A percentile compares a stretch with the other conserved stretches of the same genome.
Evolutionary conservation across 2,113 vertebrate genomes (phyloP).

Genomic region (Myotis yumanensis): DNA sequence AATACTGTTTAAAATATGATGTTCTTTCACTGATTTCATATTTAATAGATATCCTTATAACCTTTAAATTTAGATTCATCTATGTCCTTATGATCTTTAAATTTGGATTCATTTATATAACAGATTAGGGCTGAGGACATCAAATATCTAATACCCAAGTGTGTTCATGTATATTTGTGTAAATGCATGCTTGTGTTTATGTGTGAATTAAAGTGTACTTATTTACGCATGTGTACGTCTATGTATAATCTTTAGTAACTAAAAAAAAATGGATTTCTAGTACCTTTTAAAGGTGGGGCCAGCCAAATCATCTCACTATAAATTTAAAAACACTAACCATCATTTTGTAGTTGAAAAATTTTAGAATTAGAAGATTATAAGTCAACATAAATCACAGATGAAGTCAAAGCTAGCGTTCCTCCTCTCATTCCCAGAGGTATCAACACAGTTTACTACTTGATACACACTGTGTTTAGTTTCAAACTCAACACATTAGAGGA

Average conservation of each 20-base stretch:
- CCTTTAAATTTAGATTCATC: background rate
- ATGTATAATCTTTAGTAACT: background rate
- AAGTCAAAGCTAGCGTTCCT: background rate
- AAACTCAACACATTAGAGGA: background rate
- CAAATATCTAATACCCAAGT: background rate
- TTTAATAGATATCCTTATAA: background rate
- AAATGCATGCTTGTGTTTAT: background rate
- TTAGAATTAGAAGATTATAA: background rate
- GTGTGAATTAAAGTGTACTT: background rate
- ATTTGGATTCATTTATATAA: background rate
- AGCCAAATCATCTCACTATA: background rate
- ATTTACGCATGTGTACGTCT: background rate
- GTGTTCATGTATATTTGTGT: background rate
- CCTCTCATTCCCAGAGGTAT: background rate
- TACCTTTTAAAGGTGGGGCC: background rate
- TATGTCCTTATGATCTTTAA: background rate
- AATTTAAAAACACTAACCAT: background rate
- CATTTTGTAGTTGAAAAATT: background rate
- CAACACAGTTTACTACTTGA: background rate
- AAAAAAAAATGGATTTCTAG: background rate
- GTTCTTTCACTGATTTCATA: background rate
- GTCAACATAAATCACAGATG: background rate
- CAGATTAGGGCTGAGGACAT: background rate
- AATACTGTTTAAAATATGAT: background rate
- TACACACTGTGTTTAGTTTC: background rate